Conservation (phyloP, 2,797 vertebrate species). For the Mareca penelope region DNA sequence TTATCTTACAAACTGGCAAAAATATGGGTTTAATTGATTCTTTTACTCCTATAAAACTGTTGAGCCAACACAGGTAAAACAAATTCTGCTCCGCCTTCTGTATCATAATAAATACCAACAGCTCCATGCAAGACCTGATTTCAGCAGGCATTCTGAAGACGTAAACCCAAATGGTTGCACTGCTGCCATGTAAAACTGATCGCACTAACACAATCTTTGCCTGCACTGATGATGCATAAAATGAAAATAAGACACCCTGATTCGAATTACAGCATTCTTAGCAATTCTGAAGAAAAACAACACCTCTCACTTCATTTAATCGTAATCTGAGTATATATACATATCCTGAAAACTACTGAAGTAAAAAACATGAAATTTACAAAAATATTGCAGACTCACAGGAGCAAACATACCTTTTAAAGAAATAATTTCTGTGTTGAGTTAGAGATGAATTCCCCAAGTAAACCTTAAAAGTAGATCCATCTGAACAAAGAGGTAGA, state of each 20-base stretch:
- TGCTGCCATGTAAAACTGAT: neutral
- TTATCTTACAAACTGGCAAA: neutral
- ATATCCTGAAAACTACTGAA: neutral
- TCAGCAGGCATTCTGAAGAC: neutral
- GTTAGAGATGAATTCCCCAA: neutral
- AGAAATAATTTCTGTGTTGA: neutral
- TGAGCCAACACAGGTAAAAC: neutral
- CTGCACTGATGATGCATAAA: neutral
- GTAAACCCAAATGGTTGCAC: neutral
- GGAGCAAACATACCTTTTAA: neutral
- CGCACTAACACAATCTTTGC: neutral
- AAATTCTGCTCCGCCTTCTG: neutral
- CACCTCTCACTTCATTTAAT: neutral
- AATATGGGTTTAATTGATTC: neutral
- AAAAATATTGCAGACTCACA: neutral
- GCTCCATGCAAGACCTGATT: neutral
- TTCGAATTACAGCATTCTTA: neutral
- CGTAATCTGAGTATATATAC: neutral
- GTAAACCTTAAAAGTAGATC: neutral
- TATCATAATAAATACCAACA: neutral
- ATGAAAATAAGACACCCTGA: neutral
- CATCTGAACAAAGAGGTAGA: neutral
- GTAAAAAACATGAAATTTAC: neutral
- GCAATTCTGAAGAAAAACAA: neutral
- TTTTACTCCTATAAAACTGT: neutral